Evolutionary conservation across 2,888 invertebrate species (phyloP).

Genomic region (Drosophila yooni): DNA sequence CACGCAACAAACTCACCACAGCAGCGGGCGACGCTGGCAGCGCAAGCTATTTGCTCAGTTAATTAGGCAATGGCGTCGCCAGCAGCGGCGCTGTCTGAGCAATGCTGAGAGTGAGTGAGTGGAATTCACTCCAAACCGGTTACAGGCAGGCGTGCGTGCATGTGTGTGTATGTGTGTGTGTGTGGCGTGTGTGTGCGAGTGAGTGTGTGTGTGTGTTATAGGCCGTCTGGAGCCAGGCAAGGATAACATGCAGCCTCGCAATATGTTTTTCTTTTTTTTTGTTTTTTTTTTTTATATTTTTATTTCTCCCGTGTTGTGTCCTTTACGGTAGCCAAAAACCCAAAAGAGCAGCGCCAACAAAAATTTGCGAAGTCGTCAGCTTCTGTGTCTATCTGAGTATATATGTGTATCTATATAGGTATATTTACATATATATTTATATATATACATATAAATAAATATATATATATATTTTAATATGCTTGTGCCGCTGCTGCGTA

Average conservation of each 20-base stretch:
- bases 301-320: constrained; percentile 46
- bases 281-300: constrained; percentile 20
- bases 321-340: constrained; percentile 51
- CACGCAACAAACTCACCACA: constrained; percentile 61
- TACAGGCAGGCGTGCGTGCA: constrained; percentile 20
- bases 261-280: constrained; percentile 11
- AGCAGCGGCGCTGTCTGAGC: constrained; percentile 26
- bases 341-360: constrained; percentile 62
- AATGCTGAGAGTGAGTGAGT: constrained; percentile 31
- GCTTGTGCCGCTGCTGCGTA: constrained; percentile 19
- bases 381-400: background rate
- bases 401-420: constrained; percentile 11
- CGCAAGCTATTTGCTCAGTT: constrained; percentile 64
- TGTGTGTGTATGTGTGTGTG: constrained; percentile 7
- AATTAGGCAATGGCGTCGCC: constrained; percentile 65
- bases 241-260: constrained; percentile 63
- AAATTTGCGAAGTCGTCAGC: constrained; percentile 21
- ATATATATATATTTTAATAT: constrained; percentile 9
- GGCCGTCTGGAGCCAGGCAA: constrained; percentile 57
- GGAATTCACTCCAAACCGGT: constrained; percentile 66
- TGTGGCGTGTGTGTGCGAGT: background rate
- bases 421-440: constrained; percentile 12
- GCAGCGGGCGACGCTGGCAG: constrained; percentile 56
- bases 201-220: constrained; percentile 24
- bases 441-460: constrained; percentile 7